A percentile compares a stretch with the other conserved stretches of the same genome.
phyloP scores from a whole-genome alignment of 2,888 invertebrate species.

The Pseudeuparius sepicola region DNA sequence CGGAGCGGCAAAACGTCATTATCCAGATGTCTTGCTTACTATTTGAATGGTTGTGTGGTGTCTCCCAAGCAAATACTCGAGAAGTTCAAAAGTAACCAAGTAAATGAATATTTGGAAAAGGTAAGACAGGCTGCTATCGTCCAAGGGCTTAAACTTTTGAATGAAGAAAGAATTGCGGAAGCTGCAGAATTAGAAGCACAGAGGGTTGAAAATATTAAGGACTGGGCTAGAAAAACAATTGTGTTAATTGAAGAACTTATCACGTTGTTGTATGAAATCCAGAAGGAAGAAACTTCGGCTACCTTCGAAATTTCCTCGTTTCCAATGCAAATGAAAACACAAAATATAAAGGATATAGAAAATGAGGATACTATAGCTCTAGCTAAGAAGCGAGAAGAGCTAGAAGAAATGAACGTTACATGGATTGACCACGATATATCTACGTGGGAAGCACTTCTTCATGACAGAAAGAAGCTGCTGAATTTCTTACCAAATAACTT shows the following conservation, averaged over 20 bases:
- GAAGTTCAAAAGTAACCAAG: conserved; percentile 24
- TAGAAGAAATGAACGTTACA: conserved; percentile 19
- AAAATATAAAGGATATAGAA: conserved; percentile 12
- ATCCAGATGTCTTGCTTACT: conserved; percentile 44
- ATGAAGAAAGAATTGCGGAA: conserved; percentile 26
- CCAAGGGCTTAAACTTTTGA: conserved; percentile 27
- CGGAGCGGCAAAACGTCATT: conserved; percentile 50
- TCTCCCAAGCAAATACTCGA: conserved; percentile 32
- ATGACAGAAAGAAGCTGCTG: conserved; percentile 22
- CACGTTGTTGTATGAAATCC: conserved; percentile 16
- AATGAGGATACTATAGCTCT: conserved; percentile 22
- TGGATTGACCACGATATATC: conserved; percentile 11
- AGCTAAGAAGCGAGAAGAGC: conserved; percentile 17
- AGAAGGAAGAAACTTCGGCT: conserved; percentile 19
- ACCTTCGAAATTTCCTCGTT: conserved; percentile 29
- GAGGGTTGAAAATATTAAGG: conserved; percentile 31
- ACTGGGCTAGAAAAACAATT: conserved; percentile 34
- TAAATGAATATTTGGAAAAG: conserved; percentile 34
- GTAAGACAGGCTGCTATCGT: conserved; percentile 33
- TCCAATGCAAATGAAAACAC: conserved; percentile 27
- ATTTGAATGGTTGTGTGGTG: conserved; percentile 43
- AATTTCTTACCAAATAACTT: conserved; percentile 23
- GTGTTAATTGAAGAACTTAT: conserved; percentile 19
- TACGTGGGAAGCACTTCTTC: conserved; percentile 17
- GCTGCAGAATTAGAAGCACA: conserved; percentile 22